phyloP scores from a whole-genome alignment of 2,888 invertebrate species.

The Pharmacophagus antenor region DNA sequence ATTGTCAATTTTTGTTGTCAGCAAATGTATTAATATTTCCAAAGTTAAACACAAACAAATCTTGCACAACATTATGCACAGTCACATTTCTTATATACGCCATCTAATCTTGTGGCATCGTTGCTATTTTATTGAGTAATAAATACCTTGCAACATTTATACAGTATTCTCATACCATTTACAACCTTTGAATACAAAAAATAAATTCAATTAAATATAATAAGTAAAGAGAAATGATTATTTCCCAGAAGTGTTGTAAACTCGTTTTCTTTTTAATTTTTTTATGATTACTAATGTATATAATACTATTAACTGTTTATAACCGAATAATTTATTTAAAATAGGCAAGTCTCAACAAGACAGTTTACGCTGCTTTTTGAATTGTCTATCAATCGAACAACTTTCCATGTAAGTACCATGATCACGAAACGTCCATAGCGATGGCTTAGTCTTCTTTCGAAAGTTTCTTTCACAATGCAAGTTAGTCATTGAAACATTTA shows the following conservation, averaged over 20 bases:
- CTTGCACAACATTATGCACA: neutral
- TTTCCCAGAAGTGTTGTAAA: too few relatives aligned
- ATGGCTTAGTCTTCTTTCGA: conserved; percentile 1
- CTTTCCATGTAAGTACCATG: conserved; percentile 5
- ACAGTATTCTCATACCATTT: neutral
- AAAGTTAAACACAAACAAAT: too few relatives aligned
- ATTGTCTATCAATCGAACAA: neutral
- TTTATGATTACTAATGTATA: too few relatives aligned
- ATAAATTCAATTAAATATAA: neutral
- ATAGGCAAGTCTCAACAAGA: neutral
- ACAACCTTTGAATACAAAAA: too few relatives aligned
- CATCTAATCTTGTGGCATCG: neutral
- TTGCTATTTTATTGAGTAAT: neutral
- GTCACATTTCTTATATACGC: neutral
- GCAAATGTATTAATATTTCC: too few relatives aligned
- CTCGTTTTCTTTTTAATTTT: neutral
- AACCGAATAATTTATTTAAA: neutral
- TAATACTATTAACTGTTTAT: too few relatives aligned
- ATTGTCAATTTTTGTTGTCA: too few relatives aligned
- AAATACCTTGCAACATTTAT: neutral
- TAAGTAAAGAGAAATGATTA: too few relatives aligned
- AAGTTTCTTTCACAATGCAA: conserved; percentile 7
- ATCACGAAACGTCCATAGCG: conserved; percentile 1
- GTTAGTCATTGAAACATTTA: conserved; percentile 25
- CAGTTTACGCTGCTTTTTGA: too few relatives aligned